Evolutionary conservation across 2,888 invertebrate genomes (phyloP), one percentile per base, ranked within the genome.

Genomic region (Abscondita cerata): DNA sequence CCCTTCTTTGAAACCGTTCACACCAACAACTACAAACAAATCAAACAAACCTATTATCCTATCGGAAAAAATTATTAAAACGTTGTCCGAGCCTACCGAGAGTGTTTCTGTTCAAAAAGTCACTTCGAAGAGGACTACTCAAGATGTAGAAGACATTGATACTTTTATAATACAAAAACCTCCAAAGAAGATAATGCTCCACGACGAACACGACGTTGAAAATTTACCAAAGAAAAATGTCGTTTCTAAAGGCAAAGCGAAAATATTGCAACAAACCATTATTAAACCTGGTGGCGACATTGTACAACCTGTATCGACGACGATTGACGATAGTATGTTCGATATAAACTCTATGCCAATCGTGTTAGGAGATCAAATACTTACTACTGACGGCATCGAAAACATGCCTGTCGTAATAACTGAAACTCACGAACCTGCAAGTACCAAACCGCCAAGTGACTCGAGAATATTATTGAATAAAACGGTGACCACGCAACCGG

Each of bases 341-440:
- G 91, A 91, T 75, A 91, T 91, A 33, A 88, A 89, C 76, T 89
- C 89, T 1, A 90, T 91, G 89, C 91, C 91, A 1, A 88, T 91
- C 64, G 89, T 91, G 2, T 76, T 91, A 40, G 88, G 88, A 31
- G 90, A 90, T 68, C 89, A 90, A 70, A 84, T 87, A 38, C 77
- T 89, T 59, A 87, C 87, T 0, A 85, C 89, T 0, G 89, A 89
- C 72, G 87, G 80, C 70, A 86, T 89, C 52, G 88, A 89, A 69
- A 87, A 87, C 72, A 86, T 89, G 84, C 89, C 89, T 0, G 84
- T 88, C 31, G 85, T 87, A 0, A 78, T 83, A 66, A 80, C 82
- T 9, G 72, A 73, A 44, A 13, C 78, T 6, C 19, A 15, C 18
- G 18, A 20, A 52, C 12, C 36, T 25, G 12, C 13, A 52, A 70